phyloP scores from a whole-genome alignment of 2,888 invertebrate species.

The Melolontha melolontha region DNA sequence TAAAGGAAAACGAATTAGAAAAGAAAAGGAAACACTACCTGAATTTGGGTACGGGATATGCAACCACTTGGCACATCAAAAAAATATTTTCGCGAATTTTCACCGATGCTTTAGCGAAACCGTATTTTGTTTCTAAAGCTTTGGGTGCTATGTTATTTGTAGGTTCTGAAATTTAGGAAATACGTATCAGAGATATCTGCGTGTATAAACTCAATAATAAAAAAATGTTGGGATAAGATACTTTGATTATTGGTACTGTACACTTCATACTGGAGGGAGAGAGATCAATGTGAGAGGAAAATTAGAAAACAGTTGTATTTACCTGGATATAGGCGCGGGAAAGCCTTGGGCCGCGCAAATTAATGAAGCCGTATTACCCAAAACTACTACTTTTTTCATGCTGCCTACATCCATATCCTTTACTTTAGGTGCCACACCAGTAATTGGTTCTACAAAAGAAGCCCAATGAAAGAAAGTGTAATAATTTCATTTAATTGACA shows the following conservation, averaged over 20 bases:
- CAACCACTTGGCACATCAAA: constrained; percentile 77
- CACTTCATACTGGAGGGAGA: neutral
- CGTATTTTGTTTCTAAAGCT: constrained; percentile 64
- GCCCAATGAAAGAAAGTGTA: constrained; percentile 8
- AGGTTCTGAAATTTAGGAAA: constrained; percentile 70
- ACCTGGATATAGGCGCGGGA: constrained; percentile 77
- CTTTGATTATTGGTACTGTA: neutral
- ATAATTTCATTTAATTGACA: neutral
- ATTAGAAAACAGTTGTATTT: constrained; percentile 53
- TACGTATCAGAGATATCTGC: neutral
- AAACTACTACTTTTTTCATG: constrained; percentile 61
- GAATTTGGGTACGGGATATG: constrained; percentile 78
- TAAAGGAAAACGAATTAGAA: constrained; percentile 61
- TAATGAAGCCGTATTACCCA: constrained; percentile 61
- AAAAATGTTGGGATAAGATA: constrained; percentile 4
- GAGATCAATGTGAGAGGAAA: neutral
- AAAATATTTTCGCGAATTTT: constrained; percentile 65
- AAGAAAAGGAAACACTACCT: constrained; percentile 69
- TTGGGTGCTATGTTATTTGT: constrained; percentile 75
- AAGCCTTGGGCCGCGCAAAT: constrained; percentile 68
- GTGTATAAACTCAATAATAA: neutral
- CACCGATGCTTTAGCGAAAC: constrained; percentile 59
- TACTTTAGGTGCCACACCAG: constrained; percentile 65
- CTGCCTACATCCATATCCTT: constrained; percentile 65
- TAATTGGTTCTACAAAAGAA: constrained; percentile 64